A percentile compares a stretch with the other conserved stretches of the same genome.
These are phyloP conservation scores for Drosophila eohydei DNA, from an alignment of 2,888 invertebrate genomes.

Conservation along the genomic window DNA sequence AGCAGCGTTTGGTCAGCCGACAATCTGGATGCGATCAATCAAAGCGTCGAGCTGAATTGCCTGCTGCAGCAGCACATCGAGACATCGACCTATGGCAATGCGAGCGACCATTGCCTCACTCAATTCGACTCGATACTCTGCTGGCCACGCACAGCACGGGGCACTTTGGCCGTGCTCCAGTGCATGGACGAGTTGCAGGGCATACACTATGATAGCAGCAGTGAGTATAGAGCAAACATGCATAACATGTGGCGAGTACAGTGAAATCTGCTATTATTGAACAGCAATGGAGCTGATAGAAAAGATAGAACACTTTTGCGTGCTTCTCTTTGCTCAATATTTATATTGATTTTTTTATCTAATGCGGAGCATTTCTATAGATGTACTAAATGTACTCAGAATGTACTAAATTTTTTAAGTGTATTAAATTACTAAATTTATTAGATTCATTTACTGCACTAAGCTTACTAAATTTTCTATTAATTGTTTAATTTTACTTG, in stretches of 20 bases:
- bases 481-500: too few species aligned
- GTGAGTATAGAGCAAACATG: conserved; percentile 87
- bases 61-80: conserved; percentile 82
- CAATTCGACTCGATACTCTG: conserved; percentile 92
- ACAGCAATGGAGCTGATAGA: too few species aligned
- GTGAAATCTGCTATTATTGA: background rate
- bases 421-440: too few species aligned
- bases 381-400: background rate
- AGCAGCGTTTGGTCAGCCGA: conserved; percentile 53
- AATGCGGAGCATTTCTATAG: too few species aligned
- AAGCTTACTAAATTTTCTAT: too few species aligned
- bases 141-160: conserved; percentile 92
- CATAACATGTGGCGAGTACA: background rate
- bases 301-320: too few species aligned
- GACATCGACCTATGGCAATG: conserved; percentile 78
- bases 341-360: too few species aligned
- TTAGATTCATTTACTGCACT: too few species aligned
- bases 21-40: conserved; percentile 81
- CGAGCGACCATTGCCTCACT: conserved; percentile 87
- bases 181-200: conserved; percentile 93
- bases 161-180: conserved; percentile 89
- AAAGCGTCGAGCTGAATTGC: conserved; percentile 83
- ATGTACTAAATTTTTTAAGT: background rate
- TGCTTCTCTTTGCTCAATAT: too few species aligned
- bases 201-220: conserved; percentile 91